Base-by-base conservation (phyloP, 2,797 vertebrate genomes). In the Anguilla anguilla region DNA sequence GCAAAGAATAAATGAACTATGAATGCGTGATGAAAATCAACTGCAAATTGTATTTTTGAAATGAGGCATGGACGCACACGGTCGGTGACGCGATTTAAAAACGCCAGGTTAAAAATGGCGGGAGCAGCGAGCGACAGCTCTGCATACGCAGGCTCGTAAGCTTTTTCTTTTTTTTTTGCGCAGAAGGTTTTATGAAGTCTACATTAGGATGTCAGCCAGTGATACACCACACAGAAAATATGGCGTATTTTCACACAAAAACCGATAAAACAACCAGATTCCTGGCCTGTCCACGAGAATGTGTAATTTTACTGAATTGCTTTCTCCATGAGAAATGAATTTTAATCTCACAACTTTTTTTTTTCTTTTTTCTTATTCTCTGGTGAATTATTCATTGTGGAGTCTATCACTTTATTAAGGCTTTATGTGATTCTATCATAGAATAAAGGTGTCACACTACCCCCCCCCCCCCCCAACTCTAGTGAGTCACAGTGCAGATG, bases 301-400 rank as follows among this genome's bases (percentile, higher is more conserved):
- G 10, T 64, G 74, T 67, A 43, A 88, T 28, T 67, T 61, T 13
- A 77, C 53, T 82, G 77, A 85, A 85, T 89, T 85, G 57, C 74
- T 51, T 51, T 83, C n/a, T 51, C 10, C 39, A 55, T 9, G 31
- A 35, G 67, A 43, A 88, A 81, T 88, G 19, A 17, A 82, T 88
- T 85, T 72, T 84, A 55, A 87, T 69, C 86, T 69, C 84, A 11
- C 25, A 35, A 64, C 81, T 46, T 46, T 46, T 46, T 39, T 46
- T 46, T 46, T 46, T 46, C 53, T 72, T 57, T 74, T 86, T 67
- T 86, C 67, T 86, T 57, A 3, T 64, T 82, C 39, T n/a, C 15
- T 85, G 57, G 35, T 89, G 88, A 90, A 90, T 89, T 87, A 91
- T 91, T 90, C 87, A 89, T 88, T 17, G 22, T 31, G 15, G 59